These are phyloP conservation scores for Oryzias curvinotus DNA, from an alignment of 2,113 vertebrate species.

Conservation along the genomic window DNA sequence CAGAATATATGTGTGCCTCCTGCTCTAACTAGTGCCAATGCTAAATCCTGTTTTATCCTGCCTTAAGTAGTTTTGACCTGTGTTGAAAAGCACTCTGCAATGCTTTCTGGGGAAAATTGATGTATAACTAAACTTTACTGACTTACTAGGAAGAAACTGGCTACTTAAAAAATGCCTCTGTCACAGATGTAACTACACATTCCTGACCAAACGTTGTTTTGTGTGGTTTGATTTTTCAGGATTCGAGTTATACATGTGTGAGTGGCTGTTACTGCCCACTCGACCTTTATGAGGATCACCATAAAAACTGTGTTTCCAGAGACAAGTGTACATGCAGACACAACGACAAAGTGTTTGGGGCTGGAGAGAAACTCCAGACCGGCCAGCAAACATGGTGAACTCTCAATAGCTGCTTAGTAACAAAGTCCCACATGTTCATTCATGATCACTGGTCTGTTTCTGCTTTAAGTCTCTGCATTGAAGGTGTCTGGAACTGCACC, in stretches of 20 bases:
- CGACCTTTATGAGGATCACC: slow-evolving; percentile 69
- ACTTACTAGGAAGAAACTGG: too few relatives aligned
- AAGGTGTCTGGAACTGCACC: slow-evolving; percentile 68
- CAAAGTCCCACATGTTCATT: rapidly evolving
- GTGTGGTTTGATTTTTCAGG: slow-evolving; percentile 37
- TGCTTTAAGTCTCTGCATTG: slow-evolving; percentile 58
- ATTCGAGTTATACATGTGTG: slow-evolving; percentile 36
- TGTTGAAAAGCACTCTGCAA: too few relatives aligned
- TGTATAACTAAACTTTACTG: too few relatives aligned
- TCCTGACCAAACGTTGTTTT: not conserved
- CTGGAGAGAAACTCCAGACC: slow-evolving; percentile 58
- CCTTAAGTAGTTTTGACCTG: too few relatives aligned
- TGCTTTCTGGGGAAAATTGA: too few relatives aligned
- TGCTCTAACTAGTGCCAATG: too few relatives aligned
- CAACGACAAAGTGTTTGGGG: slow-evolving; percentile 52
- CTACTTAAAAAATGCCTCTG: not conserved
- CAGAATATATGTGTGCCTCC: too few relatives aligned
- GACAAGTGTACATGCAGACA: slow-evolving; percentile 72
- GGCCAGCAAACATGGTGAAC: slow-evolving; percentile 71
- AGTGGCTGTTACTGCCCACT: slow-evolving; percentile 74
- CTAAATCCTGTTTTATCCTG: too few relatives aligned
- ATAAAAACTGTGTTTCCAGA: slow-evolving; percentile 60
- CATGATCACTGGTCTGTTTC: not conserved
- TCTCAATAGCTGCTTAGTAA: too few relatives aligned
- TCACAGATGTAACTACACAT: not conserved